Evolutionary conservation across 2,888 invertebrate genomes (phyloP).

Genomic region (Xylophagus ater): DNA sequence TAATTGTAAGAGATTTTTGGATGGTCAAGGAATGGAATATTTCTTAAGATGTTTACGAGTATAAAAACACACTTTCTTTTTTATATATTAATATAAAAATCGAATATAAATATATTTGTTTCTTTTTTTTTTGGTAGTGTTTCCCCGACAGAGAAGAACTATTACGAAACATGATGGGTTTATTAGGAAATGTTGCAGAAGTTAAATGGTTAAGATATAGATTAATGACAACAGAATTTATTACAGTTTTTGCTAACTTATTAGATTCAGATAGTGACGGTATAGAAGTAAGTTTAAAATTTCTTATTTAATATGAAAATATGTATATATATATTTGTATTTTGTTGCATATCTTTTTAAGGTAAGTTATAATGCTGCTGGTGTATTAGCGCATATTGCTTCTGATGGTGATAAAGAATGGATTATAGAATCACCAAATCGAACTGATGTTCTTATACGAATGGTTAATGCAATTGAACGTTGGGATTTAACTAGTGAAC

Average conservation of each 20-base stretch:
- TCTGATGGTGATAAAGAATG: slow-evolving; percentile 81
- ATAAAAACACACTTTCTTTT: slow-evolving; percentile 25
- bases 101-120: background rate
- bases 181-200: slow-evolving; percentile 93
- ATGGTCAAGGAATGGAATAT: slow-evolving; percentile 77
- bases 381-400: slow-evolving; percentile 89
- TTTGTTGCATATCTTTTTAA: slow-evolving; percentile 29
- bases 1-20: slow-evolving; percentile 85
- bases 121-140: slow-evolving; percentile 45
- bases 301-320: no score
- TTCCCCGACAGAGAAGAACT: slow-evolving; percentile 84
- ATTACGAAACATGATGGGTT: slow-evolving; percentile 95
- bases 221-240: slow-evolving; percentile 75
- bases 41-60: slow-evolving; percentile 83
- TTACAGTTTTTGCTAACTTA: slow-evolving; percentile 75
- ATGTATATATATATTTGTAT: no score
- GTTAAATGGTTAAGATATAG: slow-evolving; percentile 68
- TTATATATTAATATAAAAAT: slow-evolving; percentile 4
- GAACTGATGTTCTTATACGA: slow-evolving; percentile 58
- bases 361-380: slow-evolving; percentile 92
- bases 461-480: slow-evolving; percentile 74
- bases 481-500: slow-evolving; percentile 76
- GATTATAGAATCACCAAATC: slow-evolving; percentile 59
- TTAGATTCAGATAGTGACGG: slow-evolving; percentile 81
- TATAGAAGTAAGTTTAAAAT: slow-evolving; percentile 72